phyloP scores from a whole-genome alignment of 2,888 invertebrate genomes.

The Odontocolon sp. region DNA sequence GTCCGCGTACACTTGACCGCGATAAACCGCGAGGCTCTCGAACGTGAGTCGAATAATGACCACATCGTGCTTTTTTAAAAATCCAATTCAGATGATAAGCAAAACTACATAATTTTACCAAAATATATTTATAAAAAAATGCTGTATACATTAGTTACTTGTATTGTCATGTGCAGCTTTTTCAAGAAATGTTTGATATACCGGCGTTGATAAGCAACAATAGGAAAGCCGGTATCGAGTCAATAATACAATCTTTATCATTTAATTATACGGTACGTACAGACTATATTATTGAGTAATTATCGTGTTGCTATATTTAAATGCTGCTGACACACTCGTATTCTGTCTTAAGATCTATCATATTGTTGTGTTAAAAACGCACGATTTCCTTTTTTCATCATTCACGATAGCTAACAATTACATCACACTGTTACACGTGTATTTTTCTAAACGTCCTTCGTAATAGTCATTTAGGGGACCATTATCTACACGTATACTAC shows the following conservation, averaged over 20 bases:
- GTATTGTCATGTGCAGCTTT: no score
- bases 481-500: no score
- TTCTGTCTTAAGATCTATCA: slow-evolving; percentile 11
- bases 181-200: no score
- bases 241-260: no score
- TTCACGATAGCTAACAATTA: background rate
- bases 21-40: slow-evolving; percentile 29
- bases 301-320: no score
- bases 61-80: background rate
- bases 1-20: slow-evolving; percentile 17
- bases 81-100: background rate
- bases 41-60: slow-evolving; percentile 13
- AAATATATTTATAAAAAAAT: no score
- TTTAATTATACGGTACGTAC: no score
- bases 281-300: no score
- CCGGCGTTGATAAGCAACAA: no score
- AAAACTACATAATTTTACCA: background rate
- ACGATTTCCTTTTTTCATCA: background rate
- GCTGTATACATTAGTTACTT: no score
- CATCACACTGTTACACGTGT: background rate
- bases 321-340: background rate
- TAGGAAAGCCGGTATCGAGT: no score
- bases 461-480: background rate
- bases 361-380: background rate
- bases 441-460: background rate